A percentile compares a stretch with the other conserved stretches of the same genome.
phyloP scores from a whole-genome alignment of 2,797 vertebrate species.

The Falco berigora region DNA sequence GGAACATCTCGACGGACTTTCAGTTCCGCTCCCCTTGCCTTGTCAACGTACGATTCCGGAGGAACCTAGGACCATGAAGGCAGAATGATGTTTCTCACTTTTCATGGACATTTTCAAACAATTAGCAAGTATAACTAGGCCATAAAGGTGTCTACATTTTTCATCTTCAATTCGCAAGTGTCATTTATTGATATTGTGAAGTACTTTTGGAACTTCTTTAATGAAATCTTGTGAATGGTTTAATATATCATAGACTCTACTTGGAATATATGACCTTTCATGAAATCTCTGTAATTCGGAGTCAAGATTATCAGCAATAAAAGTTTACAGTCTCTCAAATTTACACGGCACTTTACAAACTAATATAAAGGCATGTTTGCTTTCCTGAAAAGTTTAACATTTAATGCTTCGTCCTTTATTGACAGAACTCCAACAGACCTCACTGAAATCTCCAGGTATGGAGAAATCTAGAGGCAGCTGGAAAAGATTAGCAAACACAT shows the following conservation, averaged over 20 bases:
- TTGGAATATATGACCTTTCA: constrained; percentile 50
- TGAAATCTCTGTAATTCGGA: constrained; percentile 10
- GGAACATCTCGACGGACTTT: too few species aligned
- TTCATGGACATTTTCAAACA: neutral
- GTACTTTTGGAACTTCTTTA: constrained; percentile 8
- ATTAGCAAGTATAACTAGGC: neutral
- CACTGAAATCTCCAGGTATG: neutral
- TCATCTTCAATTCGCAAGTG: neutral
- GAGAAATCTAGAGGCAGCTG: neutral
- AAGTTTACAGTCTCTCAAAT: neutral
- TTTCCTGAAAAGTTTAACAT: constrained; percentile 6
- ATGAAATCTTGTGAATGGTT: constrained; percentile 22
- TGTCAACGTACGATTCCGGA: too few species aligned
- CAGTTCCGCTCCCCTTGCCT: too few species aligned
- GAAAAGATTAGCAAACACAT: constrained; percentile 2
- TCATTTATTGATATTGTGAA: neutral
- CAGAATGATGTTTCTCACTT: neutral
- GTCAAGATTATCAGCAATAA: constrained; percentile 16
- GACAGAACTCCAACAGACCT: neutral
- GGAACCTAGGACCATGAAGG: too few species aligned
- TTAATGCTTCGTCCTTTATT: neutral
- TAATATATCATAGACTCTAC: constrained; percentile 21
- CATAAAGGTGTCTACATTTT: neutral
- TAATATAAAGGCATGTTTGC: neutral
- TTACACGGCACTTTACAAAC: neutral